phyloP scores from a whole-genome alignment of 1,140 invertebrate species.

The Bradynema listronoti region DNA sequence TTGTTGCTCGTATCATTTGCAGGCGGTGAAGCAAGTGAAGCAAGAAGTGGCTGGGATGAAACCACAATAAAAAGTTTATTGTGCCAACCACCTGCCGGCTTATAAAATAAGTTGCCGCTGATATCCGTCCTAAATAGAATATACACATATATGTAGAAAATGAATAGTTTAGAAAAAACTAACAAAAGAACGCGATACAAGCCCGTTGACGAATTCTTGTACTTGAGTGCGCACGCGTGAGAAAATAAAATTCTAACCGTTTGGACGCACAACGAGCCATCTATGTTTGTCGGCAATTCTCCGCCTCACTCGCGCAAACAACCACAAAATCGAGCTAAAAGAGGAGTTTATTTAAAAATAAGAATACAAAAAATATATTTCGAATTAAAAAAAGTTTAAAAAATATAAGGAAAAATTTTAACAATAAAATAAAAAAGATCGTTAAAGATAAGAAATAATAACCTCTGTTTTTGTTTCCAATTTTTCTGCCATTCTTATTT shows the following conservation, averaged over 20 bases:
- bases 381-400: no score
- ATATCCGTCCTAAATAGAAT: background rate
- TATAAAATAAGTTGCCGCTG: constrained; percentile 29
- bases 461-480: no score
- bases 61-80: constrained; percentile 45
- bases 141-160: constrained; percentile 3
- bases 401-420: no score
- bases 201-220: constrained; percentile 75
- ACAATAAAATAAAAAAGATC: no score
- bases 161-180: constrained; percentile 57
- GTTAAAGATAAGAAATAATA: no score
- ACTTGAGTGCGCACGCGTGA: constrained; percentile 84
- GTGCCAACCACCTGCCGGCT: constrained; percentile 47
- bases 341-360: no score
- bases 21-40: no score
- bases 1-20: no score
- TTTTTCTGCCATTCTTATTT: no score
- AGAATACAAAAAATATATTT: no score
- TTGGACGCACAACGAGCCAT: constrained; percentile 73
- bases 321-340: constrained; percentile 43
- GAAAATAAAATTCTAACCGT: constrained; percentile 85
- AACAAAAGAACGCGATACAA: constrained; percentile 77
- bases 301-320: constrained; percentile 63
- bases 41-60: no score
- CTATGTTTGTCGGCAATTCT: constrained; percentile 73